Conservation (phyloP, 2,888 invertebrate species). For the Ectemnius continuus region DNA sequence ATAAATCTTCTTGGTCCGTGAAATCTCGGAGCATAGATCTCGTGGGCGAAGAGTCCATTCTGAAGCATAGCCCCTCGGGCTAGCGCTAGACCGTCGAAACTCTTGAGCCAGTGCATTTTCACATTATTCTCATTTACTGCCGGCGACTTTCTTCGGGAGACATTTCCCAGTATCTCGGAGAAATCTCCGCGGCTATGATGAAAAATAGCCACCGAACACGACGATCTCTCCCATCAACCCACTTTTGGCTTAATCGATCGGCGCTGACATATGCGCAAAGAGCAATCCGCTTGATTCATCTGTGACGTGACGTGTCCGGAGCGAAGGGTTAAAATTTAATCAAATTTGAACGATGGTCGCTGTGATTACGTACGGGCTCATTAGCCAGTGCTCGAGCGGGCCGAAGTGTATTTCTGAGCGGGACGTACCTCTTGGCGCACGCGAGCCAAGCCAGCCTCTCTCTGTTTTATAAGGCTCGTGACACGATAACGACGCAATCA, state of each 20-base stretch:
- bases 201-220: neutral
- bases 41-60: conserved; percentile 32
- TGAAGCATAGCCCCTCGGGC: conserved; percentile 40
- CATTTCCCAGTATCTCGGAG: neutral
- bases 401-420: conserved; percentile 4
- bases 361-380: conserved; percentile 43
- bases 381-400: conserved; percentile 29
- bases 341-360: conserved; percentile 58
- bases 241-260: conserved; percentile 9
- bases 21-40: conserved; percentile 35
- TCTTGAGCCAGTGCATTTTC: conserved; percentile 22
- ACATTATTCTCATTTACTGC: conserved; percentile 38
- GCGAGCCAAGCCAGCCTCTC: conserved; percentile 29
- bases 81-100: conserved; percentile 8
- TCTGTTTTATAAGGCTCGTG: conserved; percentile 41
- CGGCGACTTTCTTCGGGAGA: neutral
- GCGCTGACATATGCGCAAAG: conserved; percentile 52
- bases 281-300: conserved; percentile 70
- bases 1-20: conserved; percentile 46
- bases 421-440: conserved; percentile 42
- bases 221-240: neutral
- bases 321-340: conserved; percentile 69
- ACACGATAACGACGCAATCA: conserved; percentile 60
- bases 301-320: conserved; percentile 47
- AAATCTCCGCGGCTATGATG: conserved; percentile 13